A percentile compares a stretch with the other conserved stretches of the same genome.
phyloP scores from a whole-genome alignment of 2,888 invertebrate species.

The Tridacna crocea region DNA sequence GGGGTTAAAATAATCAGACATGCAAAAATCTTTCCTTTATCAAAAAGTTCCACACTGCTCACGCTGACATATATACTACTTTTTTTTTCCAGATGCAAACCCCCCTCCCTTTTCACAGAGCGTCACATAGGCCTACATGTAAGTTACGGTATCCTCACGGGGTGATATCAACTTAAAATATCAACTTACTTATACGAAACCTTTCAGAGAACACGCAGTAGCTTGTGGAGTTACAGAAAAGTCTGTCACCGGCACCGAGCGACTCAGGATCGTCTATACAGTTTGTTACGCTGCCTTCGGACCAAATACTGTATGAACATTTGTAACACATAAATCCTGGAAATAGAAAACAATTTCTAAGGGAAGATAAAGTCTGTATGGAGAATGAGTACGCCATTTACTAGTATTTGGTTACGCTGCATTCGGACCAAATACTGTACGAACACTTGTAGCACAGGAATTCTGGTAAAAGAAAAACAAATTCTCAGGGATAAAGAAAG shows the following conservation, averaged over 20 bases:
- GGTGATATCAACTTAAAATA: not conserved
- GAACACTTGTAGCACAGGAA: constrained; percentile 55
- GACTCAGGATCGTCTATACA: constrained; percentile 53
- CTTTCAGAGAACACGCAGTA: constrained; percentile 53
- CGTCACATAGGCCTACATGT: too few relatives aligned
- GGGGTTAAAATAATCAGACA: too few relatives aligned
- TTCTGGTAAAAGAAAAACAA: constrained; percentile 31
- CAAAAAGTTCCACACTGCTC: too few relatives aligned
- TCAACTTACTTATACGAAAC: constrained; percentile 47
- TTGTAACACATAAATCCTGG: constrained; percentile 55
- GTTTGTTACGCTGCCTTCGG: constrained; percentile 37
- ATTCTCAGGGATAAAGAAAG: too few relatives aligned
- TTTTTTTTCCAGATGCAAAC: too few relatives aligned
- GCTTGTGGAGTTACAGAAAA: constrained; percentile 52
- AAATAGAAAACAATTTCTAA: too few relatives aligned
- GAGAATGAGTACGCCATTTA: too few relatives aligned
- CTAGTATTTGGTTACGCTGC: constrained; percentile 34
- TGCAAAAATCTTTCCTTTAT: too few relatives aligned
- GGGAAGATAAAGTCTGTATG: too few relatives aligned
- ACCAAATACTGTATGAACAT: constrained; percentile 45
- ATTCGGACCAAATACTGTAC: constrained; percentile 36
- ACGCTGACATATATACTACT: too few relatives aligned
- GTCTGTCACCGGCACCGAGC: constrained; percentile 25
- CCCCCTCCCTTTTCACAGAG: too few relatives aligned
- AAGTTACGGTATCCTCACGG: too few relatives aligned